A percentile compares a stretch with the other conserved stretches of the same genome.
Evolutionary conservation across 2,113 vertebrate genomes (phyloP).

Genomic region (Oriolus oriolus): DNA sequence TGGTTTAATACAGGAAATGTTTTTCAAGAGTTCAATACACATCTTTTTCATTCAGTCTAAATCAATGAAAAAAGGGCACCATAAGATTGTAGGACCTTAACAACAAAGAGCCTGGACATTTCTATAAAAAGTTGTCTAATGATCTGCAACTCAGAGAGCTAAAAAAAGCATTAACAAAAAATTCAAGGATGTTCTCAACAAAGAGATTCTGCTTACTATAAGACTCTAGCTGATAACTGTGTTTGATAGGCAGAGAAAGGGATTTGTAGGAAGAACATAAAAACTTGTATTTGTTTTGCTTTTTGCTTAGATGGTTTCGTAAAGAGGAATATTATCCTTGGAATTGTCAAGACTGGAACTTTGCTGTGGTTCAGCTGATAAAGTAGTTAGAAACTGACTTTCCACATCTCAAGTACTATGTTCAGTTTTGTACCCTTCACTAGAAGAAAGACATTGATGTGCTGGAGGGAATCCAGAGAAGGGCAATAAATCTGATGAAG

Average conservation of each 20-base stretch:
- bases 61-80: neutral
- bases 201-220: neutral
- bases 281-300: neutral
- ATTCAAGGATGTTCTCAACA: neutral
- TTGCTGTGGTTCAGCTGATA: neutral
- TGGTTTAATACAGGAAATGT: neutral
- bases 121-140: neutral
- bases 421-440: neutral
- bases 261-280: neutral
- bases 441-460: neutral
- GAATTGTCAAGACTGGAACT: neutral
- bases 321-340: neutral
- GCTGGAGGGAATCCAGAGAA: neutral
- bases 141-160: neutral
- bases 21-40: neutral
- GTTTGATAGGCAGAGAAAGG: neutral
- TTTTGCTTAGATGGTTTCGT: neutral
- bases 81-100: neutral
- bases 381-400: neutral
- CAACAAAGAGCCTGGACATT: neutral
- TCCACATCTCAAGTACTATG: neutral
- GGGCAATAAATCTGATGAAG: neutral
- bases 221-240: neutral
- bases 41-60: neutral
- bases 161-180: neutral